Evolutionary conservation across 2,888 invertebrate genomes (phyloP).

Genomic region (Mesorhabditis spiculigera): DNA sequence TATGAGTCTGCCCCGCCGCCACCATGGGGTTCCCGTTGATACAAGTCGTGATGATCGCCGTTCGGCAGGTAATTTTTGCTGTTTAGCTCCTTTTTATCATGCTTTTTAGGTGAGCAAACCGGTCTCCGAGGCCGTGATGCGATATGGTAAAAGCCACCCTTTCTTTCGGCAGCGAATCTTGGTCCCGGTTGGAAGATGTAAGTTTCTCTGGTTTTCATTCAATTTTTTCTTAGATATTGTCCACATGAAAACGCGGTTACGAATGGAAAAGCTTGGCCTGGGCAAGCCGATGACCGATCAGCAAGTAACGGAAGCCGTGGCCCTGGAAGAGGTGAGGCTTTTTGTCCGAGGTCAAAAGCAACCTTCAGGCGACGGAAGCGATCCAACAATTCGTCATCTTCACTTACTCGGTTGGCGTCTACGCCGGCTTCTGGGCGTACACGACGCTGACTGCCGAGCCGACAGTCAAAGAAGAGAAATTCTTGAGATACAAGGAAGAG

Average conservation of each 20-base stretch:
- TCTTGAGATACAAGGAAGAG: slow-evolving; percentile 28
- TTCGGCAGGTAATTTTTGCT: slow-evolving; percentile 37
- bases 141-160: slow-evolving; percentile 51
- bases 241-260: slow-evolving; percentile 43
- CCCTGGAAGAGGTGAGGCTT: slow-evolving; percentile 49
- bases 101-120: slow-evolving; percentile 47
- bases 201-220: background rate
- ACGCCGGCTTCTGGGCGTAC: slow-evolving; percentile 48
- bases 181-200: slow-evolving; percentile 47
- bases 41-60: slow-evolving; percentile 54
- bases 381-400: slow-evolving; percentile 54
- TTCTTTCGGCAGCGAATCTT: slow-evolving; percentile 44
- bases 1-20: background rate
- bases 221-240: slow-evolving; percentile 31
- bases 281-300: slow-evolving; percentile 37
- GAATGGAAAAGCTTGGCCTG: slow-evolving; percentile 52
- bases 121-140: slow-evolving; percentile 44
- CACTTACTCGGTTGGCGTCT: slow-evolving; percentile 50
- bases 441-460: slow-evolving; percentile 40
- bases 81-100: slow-evolving; percentile 6
- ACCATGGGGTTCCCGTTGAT: slow-evolving; percentile 55
- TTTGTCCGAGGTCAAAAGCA: background rate
- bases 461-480: slow-evolving; percentile 30
- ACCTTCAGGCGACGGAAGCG: slow-evolving; percentile 51
- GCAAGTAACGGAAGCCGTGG: slow-evolving; percentile 47